phyloP scores from a whole-genome alignment of 1,140 invertebrate genomes.

The Cepaea nemoralis region DNA sequence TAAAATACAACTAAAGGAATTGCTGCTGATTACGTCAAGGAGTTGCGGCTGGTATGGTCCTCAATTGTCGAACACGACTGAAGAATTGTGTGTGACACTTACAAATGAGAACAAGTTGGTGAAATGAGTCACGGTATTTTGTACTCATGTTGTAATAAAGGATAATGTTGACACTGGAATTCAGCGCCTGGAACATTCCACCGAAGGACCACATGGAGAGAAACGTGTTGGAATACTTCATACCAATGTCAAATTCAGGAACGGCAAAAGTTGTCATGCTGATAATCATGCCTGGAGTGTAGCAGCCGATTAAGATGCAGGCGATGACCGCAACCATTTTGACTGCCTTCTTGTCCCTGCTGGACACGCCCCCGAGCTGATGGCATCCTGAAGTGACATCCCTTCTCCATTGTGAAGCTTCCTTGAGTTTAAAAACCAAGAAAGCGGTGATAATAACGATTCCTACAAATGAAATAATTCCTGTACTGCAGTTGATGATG shows the following conservation, averaged over 20 bases:
- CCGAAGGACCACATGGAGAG: background rate
- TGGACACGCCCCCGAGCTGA: background rate
- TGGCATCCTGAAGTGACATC: background rate
- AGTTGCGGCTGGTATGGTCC: too few relatives aligned
- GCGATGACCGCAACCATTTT: background rate
- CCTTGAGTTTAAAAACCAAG: constrained; percentile 2
- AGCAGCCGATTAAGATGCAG: background rate
- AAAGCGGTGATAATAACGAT: background rate
- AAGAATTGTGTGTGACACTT: too few relatives aligned
- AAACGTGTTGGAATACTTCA: background rate
- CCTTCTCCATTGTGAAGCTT: background rate
- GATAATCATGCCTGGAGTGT: background rate
- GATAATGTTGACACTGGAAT: constrained; percentile 6
- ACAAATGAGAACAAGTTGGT: too few relatives aligned
- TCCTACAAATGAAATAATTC: background rate
- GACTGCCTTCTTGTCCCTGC: background rate
- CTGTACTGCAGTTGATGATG: background rate
- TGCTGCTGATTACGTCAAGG: too few relatives aligned
- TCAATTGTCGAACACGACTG: too few relatives aligned
- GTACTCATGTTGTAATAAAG: constrained; percentile 17
- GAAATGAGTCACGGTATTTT: too few relatives aligned
- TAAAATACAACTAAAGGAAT: too few relatives aligned
- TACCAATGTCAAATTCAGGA: background rate
- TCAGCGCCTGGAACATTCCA: background rate
- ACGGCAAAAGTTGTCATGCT: background rate